Evolutionary conservation across 2,888 invertebrate genomes (phyloP), one percentile per base, ranked within the genome.

Genomic region (Brachyopa scutellaris): DNA sequence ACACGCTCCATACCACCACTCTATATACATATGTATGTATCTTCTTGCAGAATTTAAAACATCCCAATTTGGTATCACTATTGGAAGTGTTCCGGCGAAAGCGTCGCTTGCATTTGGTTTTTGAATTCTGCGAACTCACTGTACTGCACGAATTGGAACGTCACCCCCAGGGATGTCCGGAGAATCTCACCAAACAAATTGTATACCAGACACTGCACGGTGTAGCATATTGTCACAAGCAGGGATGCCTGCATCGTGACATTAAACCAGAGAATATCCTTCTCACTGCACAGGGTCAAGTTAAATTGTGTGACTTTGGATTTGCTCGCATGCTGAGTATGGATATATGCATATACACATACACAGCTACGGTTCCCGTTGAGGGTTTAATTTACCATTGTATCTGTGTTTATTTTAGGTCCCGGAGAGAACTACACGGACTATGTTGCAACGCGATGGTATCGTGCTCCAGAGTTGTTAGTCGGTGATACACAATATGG

Each of bases 191-290:
- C 11, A 97, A 97, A 91, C 97, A 97, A 91, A 97, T 99, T 70
- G 94, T 96, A 74, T 98, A 97, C 94, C 99, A 99, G 92, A 97
- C 98, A 45, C 92, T 99, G 51, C 95, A 97, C 88, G 99, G 98
- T 0, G 95, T 99, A 9, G 95, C 96, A 57, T 99, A 99, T 92
- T 99, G 99, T 90, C 99, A 99, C 91, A 94, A 96, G 73, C 97
- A 99, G 91, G 90, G 97, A 89, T 97, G 97, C 91, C 96, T 99
- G 87, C 98, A 99, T 89, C 93, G 99, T 45, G 99, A 99, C 89
- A 98, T 99, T 40, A 99, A 99, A 90, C 99, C 99, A 0, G 99
- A 99, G 92, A 99, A 99, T 91, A 99, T 99, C 80, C 92, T 99
- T 61, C 93, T 99, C 69, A 99, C 98, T 9, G 93, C 94, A 66